Base-by-base conservation (phyloP, 2,797 vertebrate species). In the Sebastes aleutianus region DNA sequence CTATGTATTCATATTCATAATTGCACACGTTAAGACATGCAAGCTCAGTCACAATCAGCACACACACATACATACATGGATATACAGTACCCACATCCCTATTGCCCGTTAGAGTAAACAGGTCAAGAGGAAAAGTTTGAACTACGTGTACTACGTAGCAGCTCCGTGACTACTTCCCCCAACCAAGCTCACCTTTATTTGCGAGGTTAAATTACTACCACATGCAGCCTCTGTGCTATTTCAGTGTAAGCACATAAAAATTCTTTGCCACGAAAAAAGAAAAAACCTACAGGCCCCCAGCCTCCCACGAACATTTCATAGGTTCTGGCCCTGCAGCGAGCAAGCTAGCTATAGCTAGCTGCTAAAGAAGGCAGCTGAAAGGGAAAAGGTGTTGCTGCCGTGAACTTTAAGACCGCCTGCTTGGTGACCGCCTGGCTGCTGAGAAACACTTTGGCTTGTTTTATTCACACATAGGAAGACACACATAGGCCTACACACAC, bases 161-260 rank as follows among this genome's bases (percentile, higher is more conserved):
- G 78, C 84, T 87, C 78, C 18, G 57, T 32, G 76, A 75, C 75
- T 87, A 62, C 82, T 78, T 77, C 72, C 68, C 76, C 70, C 26
- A 8, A 79, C 75, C 68, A 85, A 85, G 56, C 84, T 90, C 86
- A 91, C 91, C 94, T 95, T 94, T 91, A 95, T 93, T 93, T 91
- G 90, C 56, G n/a, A 84, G 74, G 56, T 86, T 66, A 94, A 95
- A 96, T 96, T 79, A 90, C 89, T 91, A 90, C 93, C 95, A 95
- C 89, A 78, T 96, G 95, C 73, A 70, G 70, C 76, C 71, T 84
- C 81, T 83, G 75, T 84, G 87, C 90, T 92, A 90, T 94, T 94
- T 94, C 85, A 89, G 87, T 82, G 84, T 82, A 84, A 89, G 92
- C 91, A 76, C 86, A 91, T 92, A 93, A 94, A 95, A 95, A 91